A percentile compares a stretch with the other conserved stretches of the same genome.
These are phyloP conservation scores for Tapirus indicus DNA, from an alignment of 2,797 vertebrate species.

Conservation along the genomic window DNA sequence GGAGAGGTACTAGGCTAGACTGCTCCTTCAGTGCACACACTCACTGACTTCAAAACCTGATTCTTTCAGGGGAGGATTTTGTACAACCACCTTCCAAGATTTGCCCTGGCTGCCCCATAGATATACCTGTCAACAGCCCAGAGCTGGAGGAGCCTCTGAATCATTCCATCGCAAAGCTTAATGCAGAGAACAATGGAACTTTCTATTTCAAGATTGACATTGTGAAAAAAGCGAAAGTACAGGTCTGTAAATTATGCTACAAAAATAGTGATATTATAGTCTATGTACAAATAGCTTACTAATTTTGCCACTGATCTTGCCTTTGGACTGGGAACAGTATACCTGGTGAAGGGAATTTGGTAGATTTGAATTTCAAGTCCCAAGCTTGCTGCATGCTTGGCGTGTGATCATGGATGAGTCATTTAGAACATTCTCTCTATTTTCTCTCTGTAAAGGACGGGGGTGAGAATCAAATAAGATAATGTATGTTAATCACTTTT, in stretches of 20 bases:
- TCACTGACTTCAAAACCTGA: background rate
- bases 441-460: background rate
- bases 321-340: background rate
- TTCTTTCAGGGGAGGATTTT: conserved; percentile 68
- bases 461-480: background rate
- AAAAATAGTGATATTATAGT: background rate
- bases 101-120: conserved; percentile 62
- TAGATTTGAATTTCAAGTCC: conserved; percentile 20
- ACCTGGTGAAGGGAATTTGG: background rate
- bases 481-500: background rate
- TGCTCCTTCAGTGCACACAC: background rate
- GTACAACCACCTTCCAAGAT: fast-evolving
- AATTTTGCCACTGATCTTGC: background rate
- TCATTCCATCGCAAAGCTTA: conserved; percentile 82
- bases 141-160: conserved; percentile 79
- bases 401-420: background rate
- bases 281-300: background rate
- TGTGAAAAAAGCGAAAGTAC: conserved; percentile 73
- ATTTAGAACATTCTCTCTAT: background rate
- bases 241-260: conserved; percentile 82
- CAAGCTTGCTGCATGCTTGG: background rate
- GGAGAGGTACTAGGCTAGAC: background rate
- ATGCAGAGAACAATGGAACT: conserved; percentile 63
- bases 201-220: conserved; percentile 83
- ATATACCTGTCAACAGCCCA: conserved; percentile 73